Conservation (phyloP, 1,140 invertebrate genomes). For the Ruditapes philippinarum region DNA sequence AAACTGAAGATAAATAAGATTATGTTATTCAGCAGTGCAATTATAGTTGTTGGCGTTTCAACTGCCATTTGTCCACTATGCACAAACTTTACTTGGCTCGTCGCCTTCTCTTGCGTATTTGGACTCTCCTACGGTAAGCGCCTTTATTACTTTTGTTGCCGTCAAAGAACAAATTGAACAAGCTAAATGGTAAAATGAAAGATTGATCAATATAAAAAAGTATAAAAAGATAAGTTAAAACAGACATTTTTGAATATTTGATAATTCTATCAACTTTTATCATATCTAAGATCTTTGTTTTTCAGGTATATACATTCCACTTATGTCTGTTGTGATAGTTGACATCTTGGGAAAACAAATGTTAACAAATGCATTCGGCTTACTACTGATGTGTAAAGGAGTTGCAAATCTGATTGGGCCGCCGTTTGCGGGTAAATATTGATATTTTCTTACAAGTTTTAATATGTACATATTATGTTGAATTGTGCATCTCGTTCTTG, state of each 20-base stretch:
- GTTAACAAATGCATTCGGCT: conserved; percentile 97
- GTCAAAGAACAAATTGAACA: too few species aligned
- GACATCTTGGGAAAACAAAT: conserved; percentile 97
- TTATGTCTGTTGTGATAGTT: conserved; percentile 96
- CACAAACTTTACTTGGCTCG: conserved; percentile 90
- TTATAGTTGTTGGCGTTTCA: conserved; percentile 93
- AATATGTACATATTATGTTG: background rate
- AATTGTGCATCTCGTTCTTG: too few species aligned
- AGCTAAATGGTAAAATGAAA: too few species aligned
- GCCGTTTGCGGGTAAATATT: conserved; percentile 88
- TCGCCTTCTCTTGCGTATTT: conserved; percentile 92
- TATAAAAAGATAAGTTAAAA: too few species aligned
- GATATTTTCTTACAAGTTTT: too few species aligned
- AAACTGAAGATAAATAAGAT: conserved; percentile 87
- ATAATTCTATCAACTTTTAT: too few species aligned
- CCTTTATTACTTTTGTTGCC: background rate
- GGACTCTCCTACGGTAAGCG: conserved; percentile 92
- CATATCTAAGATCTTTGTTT: background rate
- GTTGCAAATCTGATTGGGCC: conserved; percentile 94
- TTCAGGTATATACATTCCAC: conserved; percentile 95
- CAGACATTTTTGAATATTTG: too few species aligned
- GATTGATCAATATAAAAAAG: background rate
- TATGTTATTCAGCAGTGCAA: conserved; percentile 94
- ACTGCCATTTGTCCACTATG: conserved; percentile 93
- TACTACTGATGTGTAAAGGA: conserved; percentile 97